A percentile compares a stretch with the other conserved stretches of the same genome.
Evolutionary conservation across 2,113 vertebrate genomes (phyloP).

Genomic region (Syngnathus scovelli): DNA sequence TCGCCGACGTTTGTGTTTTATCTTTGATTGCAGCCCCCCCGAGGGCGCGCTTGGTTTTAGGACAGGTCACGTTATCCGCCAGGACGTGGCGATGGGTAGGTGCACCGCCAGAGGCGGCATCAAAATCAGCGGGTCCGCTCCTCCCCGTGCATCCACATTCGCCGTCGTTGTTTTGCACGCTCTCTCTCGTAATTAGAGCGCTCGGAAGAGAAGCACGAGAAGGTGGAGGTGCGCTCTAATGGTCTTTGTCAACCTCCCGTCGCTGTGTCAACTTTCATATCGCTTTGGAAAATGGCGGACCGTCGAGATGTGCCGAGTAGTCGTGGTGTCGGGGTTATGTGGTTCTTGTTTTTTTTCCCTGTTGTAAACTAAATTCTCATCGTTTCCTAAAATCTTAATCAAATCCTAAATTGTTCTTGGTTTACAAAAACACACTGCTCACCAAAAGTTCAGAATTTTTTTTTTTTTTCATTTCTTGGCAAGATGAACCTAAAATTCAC

Average conservation of each 20-base stretch:
- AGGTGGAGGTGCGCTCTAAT: constrained; percentile 61
- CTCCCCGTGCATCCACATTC: constrained; percentile 37
- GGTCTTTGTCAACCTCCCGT: constrained; percentile 71
- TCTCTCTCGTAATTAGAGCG: constrained; percentile 44
- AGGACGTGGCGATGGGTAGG: constrained; percentile 41
- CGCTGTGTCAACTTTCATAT: constrained; percentile 70
- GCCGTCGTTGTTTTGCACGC: constrained; percentile 36
- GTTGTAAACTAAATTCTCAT: no score
- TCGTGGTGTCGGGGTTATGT: constrained; percentile 50
- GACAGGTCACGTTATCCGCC: constrained; percentile 46
- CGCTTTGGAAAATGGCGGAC: constrained; percentile 19
- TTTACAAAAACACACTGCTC: no score
- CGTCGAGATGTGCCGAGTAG: constrained; percentile 36
- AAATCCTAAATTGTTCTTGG: no score
- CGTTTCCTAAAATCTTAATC: no score
- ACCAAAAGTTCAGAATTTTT: no score
- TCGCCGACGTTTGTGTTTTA: constrained; percentile 10
- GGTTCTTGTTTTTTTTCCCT: constrained; percentile 32
- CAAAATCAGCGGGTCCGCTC: constrained; percentile 24
- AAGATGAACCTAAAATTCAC: no score
- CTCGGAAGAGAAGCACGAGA: constrained; percentile 31
- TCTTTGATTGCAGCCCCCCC: constrained; percentile 21
- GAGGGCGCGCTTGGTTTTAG: constrained; percentile 34
- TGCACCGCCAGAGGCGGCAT: constrained; percentile 26
- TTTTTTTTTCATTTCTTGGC: no score